These are phyloP conservation scores for Zosterops japonicus DNA, from an alignment of 2,113 vertebrate genomes.

Conservation along the genomic window DNA sequence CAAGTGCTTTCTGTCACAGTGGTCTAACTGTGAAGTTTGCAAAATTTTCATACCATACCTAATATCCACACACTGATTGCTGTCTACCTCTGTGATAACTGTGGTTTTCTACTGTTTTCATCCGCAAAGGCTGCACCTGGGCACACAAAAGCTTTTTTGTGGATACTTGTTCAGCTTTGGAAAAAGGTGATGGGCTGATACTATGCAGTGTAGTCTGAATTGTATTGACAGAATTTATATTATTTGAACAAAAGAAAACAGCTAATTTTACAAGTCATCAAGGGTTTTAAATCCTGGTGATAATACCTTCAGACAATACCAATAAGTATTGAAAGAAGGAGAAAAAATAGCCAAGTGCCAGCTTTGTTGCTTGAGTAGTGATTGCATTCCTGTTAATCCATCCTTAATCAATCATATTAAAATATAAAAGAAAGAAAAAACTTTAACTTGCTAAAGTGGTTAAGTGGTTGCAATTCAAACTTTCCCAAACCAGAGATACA, in stretches of 20 bases:
- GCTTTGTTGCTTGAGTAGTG: not conserved
- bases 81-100: not conserved
- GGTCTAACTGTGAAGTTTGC: not conserved
- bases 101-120: not conserved
- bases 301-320: not conserved
- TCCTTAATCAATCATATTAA: not conserved
- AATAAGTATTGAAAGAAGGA: not conserved
- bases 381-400: not conserved
- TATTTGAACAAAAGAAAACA: not conserved
- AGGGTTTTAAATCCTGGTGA: not conserved
- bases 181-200: not conserved
- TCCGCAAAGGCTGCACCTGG: not conserved
- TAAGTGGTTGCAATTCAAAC: conserved; percentile 60
- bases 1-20: not conserved
- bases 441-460: conserved; percentile 54
- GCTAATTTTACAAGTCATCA: not conserved
- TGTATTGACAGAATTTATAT: not conserved
- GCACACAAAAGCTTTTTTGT: not conserved
- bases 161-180: not conserved
- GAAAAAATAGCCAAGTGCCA: not conserved
- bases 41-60: not conserved
- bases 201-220: not conserved
- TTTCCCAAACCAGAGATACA: conserved; percentile 43
- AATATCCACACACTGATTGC: not conserved
- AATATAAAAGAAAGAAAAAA: not conserved